Conservation (phyloP, 1,140 invertebrate genomes). For the Sesamia nonagrioides region DNA sequence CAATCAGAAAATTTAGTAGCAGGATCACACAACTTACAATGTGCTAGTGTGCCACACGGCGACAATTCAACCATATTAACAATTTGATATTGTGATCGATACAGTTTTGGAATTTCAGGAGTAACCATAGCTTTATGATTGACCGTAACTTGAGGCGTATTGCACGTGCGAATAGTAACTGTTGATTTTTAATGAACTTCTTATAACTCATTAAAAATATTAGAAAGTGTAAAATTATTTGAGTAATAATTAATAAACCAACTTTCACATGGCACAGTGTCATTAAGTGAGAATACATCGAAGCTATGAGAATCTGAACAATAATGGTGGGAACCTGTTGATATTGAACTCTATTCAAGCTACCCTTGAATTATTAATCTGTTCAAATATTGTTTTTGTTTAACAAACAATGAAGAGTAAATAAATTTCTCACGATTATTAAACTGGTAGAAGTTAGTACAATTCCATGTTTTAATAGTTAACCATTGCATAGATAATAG, state of each 20-base stretch:
- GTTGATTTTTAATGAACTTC: too few species aligned
- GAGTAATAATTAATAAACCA: background rate
- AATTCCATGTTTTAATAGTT: background rate
- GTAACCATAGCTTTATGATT: too few species aligned
- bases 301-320: background rate
- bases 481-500: too few species aligned
- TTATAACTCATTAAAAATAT: slow-evolving; percentile 1
- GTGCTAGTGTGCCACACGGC: too few species aligned
- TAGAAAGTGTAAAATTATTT: slow-evolving; percentile 12
- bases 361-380: background rate
- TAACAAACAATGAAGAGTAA: background rate
- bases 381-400: background rate
- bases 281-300: background rate
- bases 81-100: too few species aligned
- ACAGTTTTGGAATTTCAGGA: too few species aligned
- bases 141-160: too few species aligned
- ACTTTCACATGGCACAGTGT: background rate
- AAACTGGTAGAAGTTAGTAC: background rate
- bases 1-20: too few species aligned
- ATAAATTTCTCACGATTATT: background rate
- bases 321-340: background rate
- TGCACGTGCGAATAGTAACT: too few species aligned
- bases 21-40: too few species aligned
- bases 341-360: background rate
- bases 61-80: too few species aligned